Conservation (phyloP, 2,113 vertebrate species). For the Epinephelus lanceolatus region DNA sequence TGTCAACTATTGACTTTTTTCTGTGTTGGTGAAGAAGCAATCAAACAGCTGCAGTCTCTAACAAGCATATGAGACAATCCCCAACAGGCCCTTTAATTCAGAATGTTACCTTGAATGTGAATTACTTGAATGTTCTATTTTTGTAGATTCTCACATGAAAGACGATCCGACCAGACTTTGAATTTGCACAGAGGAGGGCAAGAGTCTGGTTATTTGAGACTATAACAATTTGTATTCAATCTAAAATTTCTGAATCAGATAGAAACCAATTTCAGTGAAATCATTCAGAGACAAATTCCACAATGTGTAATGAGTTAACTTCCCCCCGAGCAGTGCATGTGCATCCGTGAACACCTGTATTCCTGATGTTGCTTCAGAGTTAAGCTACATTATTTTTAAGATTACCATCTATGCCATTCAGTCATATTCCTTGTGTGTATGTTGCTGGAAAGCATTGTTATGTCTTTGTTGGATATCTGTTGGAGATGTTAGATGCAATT, state of each 20-base stretch:
- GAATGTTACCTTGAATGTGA: conserved; percentile 13
- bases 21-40: conserved; percentile 32
- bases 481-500: neutral
- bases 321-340: neutral
- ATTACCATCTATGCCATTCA: neutral
- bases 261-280: neutral
- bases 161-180: neutral
- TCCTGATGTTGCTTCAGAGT: neutral
- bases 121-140: conserved; percentile 14
- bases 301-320: neutral
- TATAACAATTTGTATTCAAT: neutral
- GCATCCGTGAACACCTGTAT: neutral
- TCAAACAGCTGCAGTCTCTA: conserved; percentile 32
- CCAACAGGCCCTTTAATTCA: conserved; percentile 5
- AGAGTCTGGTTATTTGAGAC: neutral
- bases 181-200: neutral
- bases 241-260: neutral
- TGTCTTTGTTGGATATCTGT: neutral
- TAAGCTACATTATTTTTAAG: neutral
- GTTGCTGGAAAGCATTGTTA: neutral
- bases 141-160: conserved; percentile 13
- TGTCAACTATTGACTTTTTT: conserved; percentile 40
- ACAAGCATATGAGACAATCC: conserved; percentile 27
- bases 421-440: neutral
- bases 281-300: neutral